Base-by-base conservation (phyloP, 2,113 vertebrate species). In the Taxidea taxus region DNA sequence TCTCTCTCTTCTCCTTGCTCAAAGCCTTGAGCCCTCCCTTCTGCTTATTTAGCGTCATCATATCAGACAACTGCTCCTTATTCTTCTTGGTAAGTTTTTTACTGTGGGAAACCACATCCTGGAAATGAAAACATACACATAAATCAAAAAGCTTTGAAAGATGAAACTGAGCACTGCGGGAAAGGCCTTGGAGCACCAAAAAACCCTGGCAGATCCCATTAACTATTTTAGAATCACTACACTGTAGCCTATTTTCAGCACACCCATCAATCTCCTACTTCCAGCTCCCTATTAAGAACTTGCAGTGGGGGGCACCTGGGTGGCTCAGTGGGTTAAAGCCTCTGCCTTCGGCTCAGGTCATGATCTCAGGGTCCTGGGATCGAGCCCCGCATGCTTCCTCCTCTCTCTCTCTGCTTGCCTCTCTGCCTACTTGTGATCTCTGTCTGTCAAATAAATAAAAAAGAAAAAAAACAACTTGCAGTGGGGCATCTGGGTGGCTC, bases 1-100 rank as follows among this genome's bases (percentile, higher is more conserved):
- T 99, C 91, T 99, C 98, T 83, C 99, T 98, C 98, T 99, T 99
- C 98, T 99, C 99, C 97, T 99, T 99, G 98, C 99, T 99, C 92
- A 99, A 96, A 16, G 99, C 99, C 99, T 99, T 99, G 92, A 99
- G 99, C 25, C 99, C 99, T 27, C 99, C 99, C 34, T 98, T 99
- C 96, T 99, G 99, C 97, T 99, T 99, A 98, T 99, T 99, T 97
- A 99, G 98, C 99, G 99, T 99, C 99, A 99, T 99, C 99, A 99
- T 99, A 97, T 99, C 98, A 47, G 99, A 99, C 23, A 99, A 98
- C 96, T 99, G 99, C 11, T 99, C 99, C 98, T 99, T 99, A 97
- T 99, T 99, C 98, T 99, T 99, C 98, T 99, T 99, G 70, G 99
- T 99, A 97, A 99, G 99, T 96, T 99, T 99, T 98, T 99, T 99